A percentile compares a stretch with the other conserved stretches of the same genome.
Conservation (phyloP, 2,888 invertebrate genomes). For the Anthophora plumipes region DNA sequence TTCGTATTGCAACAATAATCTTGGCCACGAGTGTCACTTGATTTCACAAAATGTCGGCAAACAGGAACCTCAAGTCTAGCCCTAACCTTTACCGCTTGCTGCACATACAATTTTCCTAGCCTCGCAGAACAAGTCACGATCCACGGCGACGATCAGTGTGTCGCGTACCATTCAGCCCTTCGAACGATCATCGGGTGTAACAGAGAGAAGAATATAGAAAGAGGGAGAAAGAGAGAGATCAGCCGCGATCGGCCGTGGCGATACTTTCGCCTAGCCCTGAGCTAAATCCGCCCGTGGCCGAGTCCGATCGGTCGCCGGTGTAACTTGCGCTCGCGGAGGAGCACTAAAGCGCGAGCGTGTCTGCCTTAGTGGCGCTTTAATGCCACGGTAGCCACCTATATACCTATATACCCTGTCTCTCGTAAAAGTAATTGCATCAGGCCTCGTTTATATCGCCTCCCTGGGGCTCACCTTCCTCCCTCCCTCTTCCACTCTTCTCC, state of each 20-base stretch:
- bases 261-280: slow-evolving; percentile 81
- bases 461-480: slow-evolving; percentile 59
- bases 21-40: too few relatives aligned
- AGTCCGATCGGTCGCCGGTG: slow-evolving; percentile 61
- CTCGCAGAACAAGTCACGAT: slow-evolving; percentile 11
- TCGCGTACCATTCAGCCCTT: slow-evolving; percentile 44
- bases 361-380: slow-evolving; percentile 77
- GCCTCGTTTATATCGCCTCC: slow-evolving; percentile 77
- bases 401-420: slow-evolving; percentile 72
- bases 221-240: slow-evolving; percentile 23
- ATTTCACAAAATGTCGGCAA: background rate
- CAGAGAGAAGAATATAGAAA: slow-evolving; percentile 1
- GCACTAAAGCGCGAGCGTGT: slow-evolving; percentile 76
- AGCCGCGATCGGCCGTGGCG: slow-evolving; percentile 53
- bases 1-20: background rate
- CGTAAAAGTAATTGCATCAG: slow-evolving; percentile 83
- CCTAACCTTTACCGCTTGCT: slow-evolving; percentile 4
- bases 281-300: slow-evolving; percentile 74
- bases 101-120: slow-evolving; percentile 2
- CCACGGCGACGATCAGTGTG: slow-evolving; percentile 19
- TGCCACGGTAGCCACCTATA: slow-evolving; percentile 73
- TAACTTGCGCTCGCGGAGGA: slow-evolving; percentile 67
- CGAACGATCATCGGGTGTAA: slow-evolving; percentile 6
- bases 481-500: background rate
- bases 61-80: background rate